Evolutionary conservation across 2,797 vertebrate genomes (phyloP).

Genomic region (Ctenosaura bakeri): DNA sequence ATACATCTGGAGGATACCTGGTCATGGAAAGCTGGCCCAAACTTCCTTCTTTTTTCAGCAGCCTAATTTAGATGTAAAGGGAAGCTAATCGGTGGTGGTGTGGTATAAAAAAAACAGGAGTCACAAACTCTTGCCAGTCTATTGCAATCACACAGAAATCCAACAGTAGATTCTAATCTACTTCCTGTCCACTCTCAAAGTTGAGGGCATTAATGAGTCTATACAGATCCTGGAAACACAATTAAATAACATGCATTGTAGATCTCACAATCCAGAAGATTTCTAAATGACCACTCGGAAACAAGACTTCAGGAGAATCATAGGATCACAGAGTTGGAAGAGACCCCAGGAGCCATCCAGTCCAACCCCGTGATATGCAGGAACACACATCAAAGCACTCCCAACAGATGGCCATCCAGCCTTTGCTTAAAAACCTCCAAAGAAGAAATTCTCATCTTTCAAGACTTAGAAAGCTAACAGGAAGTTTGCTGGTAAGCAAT

Average conservation of each 20-base stretch:
- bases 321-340: too few relatives aligned
- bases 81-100: background rate
- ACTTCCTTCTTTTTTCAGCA: background rate
- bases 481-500: background rate
- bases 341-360: too few relatives aligned
- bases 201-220: background rate
- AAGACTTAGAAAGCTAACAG: background rate
- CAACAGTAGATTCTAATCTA: background rate
- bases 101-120: background rate
- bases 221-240: background rate
- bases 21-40: background rate
- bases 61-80: background rate
- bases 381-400: too few relatives aligned
- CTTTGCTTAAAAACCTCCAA: too few relatives aligned
- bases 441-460: background rate
- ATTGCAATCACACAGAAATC: background rate
- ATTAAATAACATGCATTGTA: background rate
- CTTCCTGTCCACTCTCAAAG: background rate
- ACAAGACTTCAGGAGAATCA: background rate
- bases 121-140: background rate
- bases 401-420: too few relatives aligned
- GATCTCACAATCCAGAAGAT: background rate
- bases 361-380: too few relatives aligned
- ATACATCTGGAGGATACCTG: background rate
- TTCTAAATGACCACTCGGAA: background rate